phyloP scores from a whole-genome alignment of 2,888 invertebrate species.

The Drosophila maculinotata region DNA sequence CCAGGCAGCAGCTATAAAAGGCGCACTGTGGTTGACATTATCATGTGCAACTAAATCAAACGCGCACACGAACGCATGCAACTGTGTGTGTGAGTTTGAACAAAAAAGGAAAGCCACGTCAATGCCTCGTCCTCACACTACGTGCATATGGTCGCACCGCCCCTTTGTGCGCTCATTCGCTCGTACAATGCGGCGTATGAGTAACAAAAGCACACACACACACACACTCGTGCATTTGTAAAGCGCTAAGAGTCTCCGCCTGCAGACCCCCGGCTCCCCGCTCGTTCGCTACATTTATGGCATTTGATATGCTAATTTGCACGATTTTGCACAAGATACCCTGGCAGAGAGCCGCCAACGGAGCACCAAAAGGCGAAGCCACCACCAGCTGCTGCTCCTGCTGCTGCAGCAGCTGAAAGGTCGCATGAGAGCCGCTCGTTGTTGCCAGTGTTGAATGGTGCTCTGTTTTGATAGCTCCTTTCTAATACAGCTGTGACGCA shows the following conservation, averaged over 20 bases:
- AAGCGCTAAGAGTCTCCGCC: conserved; percentile 23
- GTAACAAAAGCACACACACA: conserved; percentile 66
- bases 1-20: conserved; percentile 67
- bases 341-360: conserved; percentile 33
- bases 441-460: conserved; percentile 26
- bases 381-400: conserved; percentile 53
- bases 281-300: conserved; percentile 57
- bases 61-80: conserved; percentile 46
- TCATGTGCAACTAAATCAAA: conserved; percentile 79
- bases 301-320: conserved; percentile 81
- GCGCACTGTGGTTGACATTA: conserved; percentile 76
- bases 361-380: conserved; percentile 43
- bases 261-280: conserved; percentile 16
- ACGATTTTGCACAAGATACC: conserved; percentile 59
- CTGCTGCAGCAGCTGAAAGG: too few relatives aligned
- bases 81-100: conserved; percentile 15
- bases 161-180: conserved; percentile 76
- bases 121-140: conserved; percentile 42
- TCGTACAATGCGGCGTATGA: conserved; percentile 73
- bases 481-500: background rate
- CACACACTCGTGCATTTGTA: conserved; percentile 36
- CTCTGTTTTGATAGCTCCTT: conserved; percentile 58
- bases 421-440: conserved; percentile 47
- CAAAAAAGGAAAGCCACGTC: conserved; percentile 46
- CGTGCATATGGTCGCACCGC: conserved; percentile 54